Evolutionary conservation across 2,113 vertebrate genomes (phyloP).

Genomic region (Microtus oregoni): DNA sequence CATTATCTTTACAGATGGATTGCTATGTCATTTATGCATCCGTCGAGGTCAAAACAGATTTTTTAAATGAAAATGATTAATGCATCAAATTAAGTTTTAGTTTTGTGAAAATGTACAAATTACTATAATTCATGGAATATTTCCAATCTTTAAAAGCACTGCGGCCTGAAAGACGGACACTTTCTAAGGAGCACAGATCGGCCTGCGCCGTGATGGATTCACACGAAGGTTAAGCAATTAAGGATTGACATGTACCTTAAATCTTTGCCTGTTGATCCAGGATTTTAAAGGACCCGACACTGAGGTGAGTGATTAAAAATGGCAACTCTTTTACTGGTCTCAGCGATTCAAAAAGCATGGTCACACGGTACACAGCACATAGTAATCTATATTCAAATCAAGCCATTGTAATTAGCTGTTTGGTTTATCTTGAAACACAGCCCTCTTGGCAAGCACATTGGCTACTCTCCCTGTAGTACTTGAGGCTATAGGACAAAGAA

Average conservation of each 20-base stretch:
- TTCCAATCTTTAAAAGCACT: slow-evolving; percentile 76
- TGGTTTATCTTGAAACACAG: slow-evolving; percentile 25
- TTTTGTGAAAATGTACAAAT: slow-evolving; percentile 70
- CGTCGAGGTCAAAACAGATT: slow-evolving; percentile 65
- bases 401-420: slow-evolving; percentile 33
- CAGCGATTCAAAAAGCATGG: slow-evolving; percentile 57
- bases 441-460: not conserved
- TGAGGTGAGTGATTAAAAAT: slow-evolving; percentile 75
- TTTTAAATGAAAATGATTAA: slow-evolving; percentile 81
- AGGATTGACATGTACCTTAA: slow-evolving; percentile 64
- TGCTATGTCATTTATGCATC: not conserved
- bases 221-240: slow-evolving; percentile 56
- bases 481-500: slow-evolving; percentile 21
- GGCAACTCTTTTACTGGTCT: slow-evolving; percentile 63
- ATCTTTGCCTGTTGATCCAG: slow-evolving; percentile 65
- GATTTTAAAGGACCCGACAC: slow-evolving; percentile 78
- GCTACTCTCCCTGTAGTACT: not conserved
- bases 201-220: not conserved
- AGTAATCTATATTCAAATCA: slow-evolving; percentile 55
- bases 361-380: not conserved
- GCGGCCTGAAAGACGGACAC: slow-evolving; percentile 57
- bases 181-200: slow-evolving; percentile 47
- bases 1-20: slow-evolving; percentile 10
- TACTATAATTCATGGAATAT: slow-evolving; percentile 66
- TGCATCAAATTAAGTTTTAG: slow-evolving; percentile 66